Evolutionary conservation across 2,888 invertebrate genomes (phyloP).

Genomic region (Drepana falcataria): DNA sequence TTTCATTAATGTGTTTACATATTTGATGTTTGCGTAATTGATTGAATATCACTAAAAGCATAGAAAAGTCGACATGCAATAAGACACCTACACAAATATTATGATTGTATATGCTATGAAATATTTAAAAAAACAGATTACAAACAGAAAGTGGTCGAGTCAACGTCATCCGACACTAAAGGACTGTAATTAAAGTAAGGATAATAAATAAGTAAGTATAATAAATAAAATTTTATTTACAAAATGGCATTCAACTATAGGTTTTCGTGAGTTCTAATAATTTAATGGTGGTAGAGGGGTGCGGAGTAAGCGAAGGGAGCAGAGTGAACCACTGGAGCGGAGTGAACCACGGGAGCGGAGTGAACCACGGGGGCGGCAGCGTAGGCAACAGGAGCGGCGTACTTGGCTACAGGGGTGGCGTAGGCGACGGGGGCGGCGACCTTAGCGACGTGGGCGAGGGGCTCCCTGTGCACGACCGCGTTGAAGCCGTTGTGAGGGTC

Average conservation of each 20-base stretch:
- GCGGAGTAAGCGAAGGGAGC: conserved; percentile 28
- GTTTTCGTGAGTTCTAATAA: conserved; percentile 1
- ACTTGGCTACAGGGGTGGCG: conserved; percentile 23
- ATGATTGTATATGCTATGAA: neutral
- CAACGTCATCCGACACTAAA: too few relatives aligned
- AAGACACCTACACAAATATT: too few relatives aligned
- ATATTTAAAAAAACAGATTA: neutral
- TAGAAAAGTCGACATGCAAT: neutral
- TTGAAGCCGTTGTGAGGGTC: conserved; percentile 73
- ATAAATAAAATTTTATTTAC: conserved; percentile 50
- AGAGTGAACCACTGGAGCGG: conserved; percentile 23
- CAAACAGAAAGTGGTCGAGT: too few relatives aligned
- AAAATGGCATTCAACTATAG: conserved; percentile 30
- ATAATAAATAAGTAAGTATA: conserved; percentile 11
- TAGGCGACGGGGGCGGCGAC: conserved; percentile 22
- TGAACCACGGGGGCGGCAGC: conserved; percentile 21
- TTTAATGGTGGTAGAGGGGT: conserved; percentile 44
- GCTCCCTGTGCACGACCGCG: conserved; percentile 68
- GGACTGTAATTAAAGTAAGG: neutral
- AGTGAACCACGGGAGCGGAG: conserved; percentile 7
- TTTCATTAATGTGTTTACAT: too few relatives aligned
- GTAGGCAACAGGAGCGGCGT: conserved; percentile 17
- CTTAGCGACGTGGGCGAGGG: conserved; percentile 46
- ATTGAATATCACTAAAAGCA: too few relatives aligned
- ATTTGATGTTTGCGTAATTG: too few relatives aligned